These are phyloP conservation scores for Formica exsecta DNA, from an alignment of 1,140 invertebrate species.

Conservation along the genomic window DNA sequence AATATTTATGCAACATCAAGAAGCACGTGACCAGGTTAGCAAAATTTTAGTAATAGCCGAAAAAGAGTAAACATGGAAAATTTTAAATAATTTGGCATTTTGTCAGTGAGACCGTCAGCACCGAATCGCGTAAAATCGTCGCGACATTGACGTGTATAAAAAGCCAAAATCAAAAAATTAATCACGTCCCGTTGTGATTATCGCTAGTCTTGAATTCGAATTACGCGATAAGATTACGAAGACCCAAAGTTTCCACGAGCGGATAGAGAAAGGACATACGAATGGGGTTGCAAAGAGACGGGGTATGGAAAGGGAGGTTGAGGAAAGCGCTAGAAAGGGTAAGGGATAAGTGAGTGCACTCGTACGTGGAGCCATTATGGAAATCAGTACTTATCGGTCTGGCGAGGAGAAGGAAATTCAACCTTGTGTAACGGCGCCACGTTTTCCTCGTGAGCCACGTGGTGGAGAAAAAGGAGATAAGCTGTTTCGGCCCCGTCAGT, in stretches of 20 bases:
- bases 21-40: neutral
- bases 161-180: conserved; percentile 48
- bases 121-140: neutral
- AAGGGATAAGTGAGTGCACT: conserved; percentile 73
- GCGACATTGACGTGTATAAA: conserved; percentile 4
- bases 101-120: neutral
- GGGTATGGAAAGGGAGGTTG: neutral
- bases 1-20: neutral
- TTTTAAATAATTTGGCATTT: conserved; percentile 21
- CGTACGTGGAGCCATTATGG: conserved; percentile 79
- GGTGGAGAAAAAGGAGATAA: conserved; percentile 69
- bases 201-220: conserved; percentile 34
- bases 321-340: conserved; percentile 23
- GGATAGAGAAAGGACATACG: conserved; percentile 18
- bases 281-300: conserved; percentile 1
- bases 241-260: conserved; percentile 28
- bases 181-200: conserved; percentile 53
- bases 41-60: neutral
- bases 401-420: conserved; percentile 68
- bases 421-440: conserved; percentile 72
- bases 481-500: conserved; percentile 65
- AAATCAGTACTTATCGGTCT: conserved; percentile 79
- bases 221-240: conserved; percentile 41
- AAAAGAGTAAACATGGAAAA: neutral
- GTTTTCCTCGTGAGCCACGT: conserved; percentile 72